A percentile compares a stretch with the other conserved stretches of the same genome.
These are phyloP conservation scores for Propithecus deckenii DNA, from an alignment of 2,797 vertebrate genomes.

Conservation along the genomic window DNA sequence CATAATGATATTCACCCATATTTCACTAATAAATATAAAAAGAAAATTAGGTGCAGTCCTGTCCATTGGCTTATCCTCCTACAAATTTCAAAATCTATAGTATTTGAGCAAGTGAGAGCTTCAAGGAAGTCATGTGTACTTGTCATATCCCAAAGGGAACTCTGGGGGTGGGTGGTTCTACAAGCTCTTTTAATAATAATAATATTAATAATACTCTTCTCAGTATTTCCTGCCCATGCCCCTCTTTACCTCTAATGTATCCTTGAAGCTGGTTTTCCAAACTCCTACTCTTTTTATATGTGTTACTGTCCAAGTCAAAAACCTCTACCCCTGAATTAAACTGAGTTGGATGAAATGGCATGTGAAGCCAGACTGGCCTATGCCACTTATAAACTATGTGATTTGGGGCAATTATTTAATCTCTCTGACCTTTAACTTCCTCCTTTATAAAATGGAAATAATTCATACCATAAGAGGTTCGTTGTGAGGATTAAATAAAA, in stretches of 20 bases:
- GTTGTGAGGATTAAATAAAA: neutral
- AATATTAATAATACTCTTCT: neutral
- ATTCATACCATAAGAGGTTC: neutral
- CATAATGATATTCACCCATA: neutral
- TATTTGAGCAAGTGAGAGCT: neutral
- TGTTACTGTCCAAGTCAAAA: neutral
- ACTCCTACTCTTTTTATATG: neutral
- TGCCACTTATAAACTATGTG: neutral
- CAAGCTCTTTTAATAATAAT: neutral
- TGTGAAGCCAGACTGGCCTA: neutral
- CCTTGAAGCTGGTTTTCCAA: neutral
- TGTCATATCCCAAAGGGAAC: neutral
- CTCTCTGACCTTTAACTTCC: conserved; percentile 6
- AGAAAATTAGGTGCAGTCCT: neutral
- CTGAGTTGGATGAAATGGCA: neutral
- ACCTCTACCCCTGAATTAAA: neutral
- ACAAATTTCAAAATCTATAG: neutral
- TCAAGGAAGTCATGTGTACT: neutral
- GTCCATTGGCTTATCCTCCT: neutral
- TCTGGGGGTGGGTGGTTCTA: neutral
- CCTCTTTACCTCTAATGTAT: neutral
- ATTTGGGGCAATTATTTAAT: neutral
- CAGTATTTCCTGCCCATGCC: neutral
- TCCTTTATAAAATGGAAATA: neutral
- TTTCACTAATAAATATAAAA: neutral